A percentile compares a stretch with the other conserved stretches of the same genome.
These are phyloP conservation scores for Malurus melanocephalus DNA, from an alignment of 2,113 vertebrate genomes.

Conservation along the genomic window DNA sequence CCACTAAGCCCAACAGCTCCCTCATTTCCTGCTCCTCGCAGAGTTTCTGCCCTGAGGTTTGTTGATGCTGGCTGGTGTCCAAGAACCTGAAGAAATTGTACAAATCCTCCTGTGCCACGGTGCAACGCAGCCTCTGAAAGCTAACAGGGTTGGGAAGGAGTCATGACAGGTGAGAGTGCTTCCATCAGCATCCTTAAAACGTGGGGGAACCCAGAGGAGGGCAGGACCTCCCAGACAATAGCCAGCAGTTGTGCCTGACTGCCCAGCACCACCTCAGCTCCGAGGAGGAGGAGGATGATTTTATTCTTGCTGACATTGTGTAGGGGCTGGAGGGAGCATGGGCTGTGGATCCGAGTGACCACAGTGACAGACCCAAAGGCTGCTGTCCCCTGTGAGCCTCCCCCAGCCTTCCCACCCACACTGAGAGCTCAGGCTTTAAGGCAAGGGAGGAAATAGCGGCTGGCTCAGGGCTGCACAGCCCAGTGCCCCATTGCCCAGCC, in stretches of 20 bases:
- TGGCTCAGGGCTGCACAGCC: neutral
- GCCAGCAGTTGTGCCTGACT: neutral
- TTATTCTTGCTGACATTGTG: neutral
- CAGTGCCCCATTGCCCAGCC: neutral
- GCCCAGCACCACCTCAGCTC: neutral
- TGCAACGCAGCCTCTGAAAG: neutral
- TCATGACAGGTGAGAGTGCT: neutral
- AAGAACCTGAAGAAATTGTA: neutral
- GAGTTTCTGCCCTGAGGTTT: constrained; percentile 17
- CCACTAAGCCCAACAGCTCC: neutral
- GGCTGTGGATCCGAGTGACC: neutral
- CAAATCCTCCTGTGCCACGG: neutral
- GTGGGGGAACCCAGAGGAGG: neutral
- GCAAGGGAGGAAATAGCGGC: neutral
- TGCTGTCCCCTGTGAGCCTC: rapidly evolving
- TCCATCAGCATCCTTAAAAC: rapidly evolving
- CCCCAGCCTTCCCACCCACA: neutral
- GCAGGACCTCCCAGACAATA: neutral
- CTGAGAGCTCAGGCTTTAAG: neutral
- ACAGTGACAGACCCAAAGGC: neutral
- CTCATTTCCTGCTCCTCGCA: neutral
- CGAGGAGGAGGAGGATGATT: neutral
- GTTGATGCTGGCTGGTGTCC: neutral
- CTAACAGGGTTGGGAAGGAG: neutral
- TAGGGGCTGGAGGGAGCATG: neutral